Base-by-base conservation (phyloP, 2,888 invertebrate genomes). In the Euproctis similis region DNA sequence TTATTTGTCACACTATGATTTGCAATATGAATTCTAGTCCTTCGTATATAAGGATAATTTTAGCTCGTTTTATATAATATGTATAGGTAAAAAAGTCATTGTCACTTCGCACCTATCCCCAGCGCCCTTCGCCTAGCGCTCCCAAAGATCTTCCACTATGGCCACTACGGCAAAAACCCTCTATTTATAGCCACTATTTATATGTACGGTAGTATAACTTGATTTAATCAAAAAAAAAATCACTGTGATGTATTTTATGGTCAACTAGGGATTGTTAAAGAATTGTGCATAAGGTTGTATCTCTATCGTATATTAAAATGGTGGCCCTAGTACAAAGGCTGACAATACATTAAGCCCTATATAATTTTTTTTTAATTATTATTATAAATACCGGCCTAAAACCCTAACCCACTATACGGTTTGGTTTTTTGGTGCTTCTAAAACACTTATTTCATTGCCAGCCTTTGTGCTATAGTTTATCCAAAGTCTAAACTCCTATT, bases 401-500 rank as follows among this genome's bases (percentile, higher is more conserved):
- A 19, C 21, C 9, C 10, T 10, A 21, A 21, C 10, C 6, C 10
- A 21, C 4, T 10, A 8, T 10, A 10, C 3, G 13, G 29, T 30
- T 30, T 16, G 25, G 36, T 22, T 12, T 20, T 10, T 24, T 21
- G 16, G 14, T 26, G 17, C 21, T 12, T 30, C 14, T 28, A 16
- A 20, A 14, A 7, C 23, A 8, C 11, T 29, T 36, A 33, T 28
- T 50, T 41, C 38, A 52, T 37, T 46, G 39, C 39, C 46, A 42
- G 50, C 52, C 53, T 47, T 36, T 49, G 50, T 40, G 49, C 64
- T 65, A 59, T 73, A 71, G 62, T 72, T 71, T 76, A 80, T 76
- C 82, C 82, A 81, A 80, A 75, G 62, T 80, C 77, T 78, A 78
- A n/a, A 75, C 70, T 81, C 81, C 82, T 82, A 81, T 82, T 82